phyloP scores from a whole-genome alignment of 1,140 invertebrate species.

The Ditylenchus dipsaci region DNA sequence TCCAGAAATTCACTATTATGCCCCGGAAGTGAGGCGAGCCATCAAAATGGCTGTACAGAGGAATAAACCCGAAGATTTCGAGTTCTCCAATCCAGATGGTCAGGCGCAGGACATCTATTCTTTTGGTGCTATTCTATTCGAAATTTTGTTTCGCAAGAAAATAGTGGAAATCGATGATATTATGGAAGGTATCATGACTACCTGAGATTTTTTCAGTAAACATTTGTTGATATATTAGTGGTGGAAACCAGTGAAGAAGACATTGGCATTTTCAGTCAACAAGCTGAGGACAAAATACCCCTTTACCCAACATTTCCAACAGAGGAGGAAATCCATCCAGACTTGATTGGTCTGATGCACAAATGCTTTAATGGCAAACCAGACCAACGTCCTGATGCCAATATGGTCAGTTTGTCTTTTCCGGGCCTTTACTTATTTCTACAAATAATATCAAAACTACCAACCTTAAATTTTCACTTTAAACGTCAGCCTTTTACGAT shows the following conservation, averaged over 20 bases:
- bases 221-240: conserved; percentile 1
- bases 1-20: conserved; percentile 49
- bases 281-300: conserved; percentile 38
- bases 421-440: too few relatives aligned
- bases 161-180: conserved; percentile 32
- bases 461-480: too few relatives aligned
- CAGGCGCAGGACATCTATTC: conserved; percentile 43
- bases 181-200: conserved; percentile 26
- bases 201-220: neutral
- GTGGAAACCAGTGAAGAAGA: conserved; percentile 31
- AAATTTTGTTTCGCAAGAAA: conserved; percentile 37
- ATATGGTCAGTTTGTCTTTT: too few relatives aligned
- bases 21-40: conserved; percentile 38
- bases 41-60: conserved; percentile 28
- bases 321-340: conserved; percentile 37
- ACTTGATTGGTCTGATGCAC: conserved; percentile 39
- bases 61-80: conserved; percentile 45
- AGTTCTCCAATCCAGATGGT: conserved; percentile 42
- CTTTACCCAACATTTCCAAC: conserved; percentile 41
- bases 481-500: too few relatives aligned
- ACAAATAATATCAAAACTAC: too few relatives aligned
- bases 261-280: conserved; percentile 42
- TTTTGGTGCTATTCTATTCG: conserved; percentile 42
- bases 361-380: conserved; percentile 36
- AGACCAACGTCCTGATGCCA: conserved; percentile 31